These are phyloP conservation scores for Hydractinia symbiolongicarpus DNA, from an alignment of 30 jellyfish, hydroid and myxozoan genomes.

Conservation along the genomic window DNA sequence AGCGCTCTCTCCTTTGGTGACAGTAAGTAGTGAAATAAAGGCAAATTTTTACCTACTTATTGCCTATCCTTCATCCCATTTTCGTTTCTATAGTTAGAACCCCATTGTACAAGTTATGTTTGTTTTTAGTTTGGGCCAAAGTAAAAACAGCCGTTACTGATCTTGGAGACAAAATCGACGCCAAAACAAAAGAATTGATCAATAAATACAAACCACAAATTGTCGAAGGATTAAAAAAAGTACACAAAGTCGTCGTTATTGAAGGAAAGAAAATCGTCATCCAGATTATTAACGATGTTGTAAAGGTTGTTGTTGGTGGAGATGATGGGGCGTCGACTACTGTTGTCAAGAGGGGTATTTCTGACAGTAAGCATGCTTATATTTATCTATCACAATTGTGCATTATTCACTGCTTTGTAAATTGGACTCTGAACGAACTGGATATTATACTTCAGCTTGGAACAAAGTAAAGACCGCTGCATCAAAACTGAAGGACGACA, in stretches of 20 bases:
- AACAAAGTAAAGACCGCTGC: slow-evolving; percentile 24
- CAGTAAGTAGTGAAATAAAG: no score
- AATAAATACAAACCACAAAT: no score
- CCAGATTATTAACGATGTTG: not conserved
- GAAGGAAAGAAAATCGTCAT: not conserved
- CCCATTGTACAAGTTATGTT: no score
- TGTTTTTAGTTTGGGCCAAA: no score
- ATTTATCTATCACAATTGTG: not conserved
- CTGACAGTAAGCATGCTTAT: slow-evolving; percentile 12
- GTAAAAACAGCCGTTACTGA: no score
- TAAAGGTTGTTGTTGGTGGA: not conserved
- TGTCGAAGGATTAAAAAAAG: not conserved
- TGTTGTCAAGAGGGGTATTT: slow-evolving; percentile 14
- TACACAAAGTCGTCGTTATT: not conserved
- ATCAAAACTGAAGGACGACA: not conserved
- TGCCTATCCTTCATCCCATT: no score
- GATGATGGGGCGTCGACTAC: not conserved
- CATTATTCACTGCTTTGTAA: not conserved
- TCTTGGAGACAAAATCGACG: no score
- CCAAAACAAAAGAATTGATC: no score
- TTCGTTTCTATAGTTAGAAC: no score
- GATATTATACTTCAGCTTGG: not conserved
- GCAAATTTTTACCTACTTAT: no score
- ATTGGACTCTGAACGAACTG: not conserved
- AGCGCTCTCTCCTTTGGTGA: no score